These are phyloP conservation scores for Lonchura striata DNA, from an alignment of 2,113 vertebrate genomes.

Conservation along the genomic window DNA sequence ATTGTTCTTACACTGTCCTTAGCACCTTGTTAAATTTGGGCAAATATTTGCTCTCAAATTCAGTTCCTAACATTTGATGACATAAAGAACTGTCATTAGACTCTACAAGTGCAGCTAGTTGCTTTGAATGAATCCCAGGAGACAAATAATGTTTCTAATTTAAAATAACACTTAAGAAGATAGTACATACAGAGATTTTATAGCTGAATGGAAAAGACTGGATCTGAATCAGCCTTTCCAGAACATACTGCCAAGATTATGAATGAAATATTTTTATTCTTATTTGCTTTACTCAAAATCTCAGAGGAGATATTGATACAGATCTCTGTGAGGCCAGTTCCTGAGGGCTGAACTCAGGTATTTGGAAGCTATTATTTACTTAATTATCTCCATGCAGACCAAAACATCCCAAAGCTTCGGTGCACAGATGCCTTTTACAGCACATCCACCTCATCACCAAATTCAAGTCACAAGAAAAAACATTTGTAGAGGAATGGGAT, in stretches of 20 bases:
- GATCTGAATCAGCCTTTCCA: conserved; percentile 7
- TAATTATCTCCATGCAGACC: not conserved
- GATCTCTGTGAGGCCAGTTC: not conserved
- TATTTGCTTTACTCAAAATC: conserved; percentile 3
- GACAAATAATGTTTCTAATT: not conserved
- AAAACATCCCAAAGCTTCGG: not conserved
- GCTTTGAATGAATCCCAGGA: not conserved
- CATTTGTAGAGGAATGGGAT: not conserved
- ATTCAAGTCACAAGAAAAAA: not conserved
- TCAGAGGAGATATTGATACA: not conserved
- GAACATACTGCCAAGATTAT: not conserved
- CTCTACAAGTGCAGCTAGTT: not conserved
- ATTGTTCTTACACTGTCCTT: not conserved
- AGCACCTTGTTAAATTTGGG: not conserved
- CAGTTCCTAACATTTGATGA: not conserved
- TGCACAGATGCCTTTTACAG: not conserved
- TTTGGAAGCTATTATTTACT: not conserved
- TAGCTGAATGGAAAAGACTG: conserved; percentile 10
- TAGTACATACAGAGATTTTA: not conserved
- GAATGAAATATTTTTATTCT: conserved; percentile 27
- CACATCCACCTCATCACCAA: not conserved
- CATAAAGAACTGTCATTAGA: not conserved
- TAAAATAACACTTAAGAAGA: not conserved
- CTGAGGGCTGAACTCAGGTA: not conserved
- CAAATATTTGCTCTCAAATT: not conserved